Conservation (phyloP, 2,888 invertebrate genomes). For the Acanthosepion esculentum region DNA sequence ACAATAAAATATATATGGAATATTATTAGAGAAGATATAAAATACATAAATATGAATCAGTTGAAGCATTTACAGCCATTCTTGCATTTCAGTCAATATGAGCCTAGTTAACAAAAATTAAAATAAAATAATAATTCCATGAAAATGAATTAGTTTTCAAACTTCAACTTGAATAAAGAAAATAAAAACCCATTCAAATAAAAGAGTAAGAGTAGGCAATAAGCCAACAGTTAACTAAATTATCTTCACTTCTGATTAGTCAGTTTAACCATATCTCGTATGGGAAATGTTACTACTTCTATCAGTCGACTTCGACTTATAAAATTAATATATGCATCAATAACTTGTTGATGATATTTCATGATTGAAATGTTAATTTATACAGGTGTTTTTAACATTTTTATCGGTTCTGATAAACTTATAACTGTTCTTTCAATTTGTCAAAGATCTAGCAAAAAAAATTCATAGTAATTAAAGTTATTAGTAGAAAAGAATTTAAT, state of each 20-base stretch:
- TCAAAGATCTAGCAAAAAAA: background rate
- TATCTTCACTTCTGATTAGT: slow-evolving; percentile 1
- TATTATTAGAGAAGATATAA: background rate
- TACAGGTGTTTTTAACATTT: background rate
- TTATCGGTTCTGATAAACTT: background rate
- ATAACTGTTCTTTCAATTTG: background rate
- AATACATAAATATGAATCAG: background rate
- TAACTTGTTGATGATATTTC: background rate
- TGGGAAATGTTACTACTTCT: background rate
- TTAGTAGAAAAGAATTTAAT: background rate
- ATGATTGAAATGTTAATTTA: too few relatives aligned
- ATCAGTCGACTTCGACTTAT: background rate
- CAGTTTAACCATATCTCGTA: background rate
- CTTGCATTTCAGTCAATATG: background rate
- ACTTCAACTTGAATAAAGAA: background rate
- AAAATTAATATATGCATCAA: background rate
- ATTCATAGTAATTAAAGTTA: background rate
- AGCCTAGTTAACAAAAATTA: background rate
- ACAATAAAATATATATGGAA: background rate
- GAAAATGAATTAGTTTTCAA: background rate
- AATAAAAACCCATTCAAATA: background rate
- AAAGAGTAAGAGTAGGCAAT: background rate
- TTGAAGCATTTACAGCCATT: background rate
- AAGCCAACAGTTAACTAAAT: background rate
- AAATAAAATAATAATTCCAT: background rate